A percentile compares a stretch with the other conserved stretches of the same genome.
phyloP scores from a whole-genome alignment of 2,888 invertebrate species.

The Calameuta idolon region DNA sequence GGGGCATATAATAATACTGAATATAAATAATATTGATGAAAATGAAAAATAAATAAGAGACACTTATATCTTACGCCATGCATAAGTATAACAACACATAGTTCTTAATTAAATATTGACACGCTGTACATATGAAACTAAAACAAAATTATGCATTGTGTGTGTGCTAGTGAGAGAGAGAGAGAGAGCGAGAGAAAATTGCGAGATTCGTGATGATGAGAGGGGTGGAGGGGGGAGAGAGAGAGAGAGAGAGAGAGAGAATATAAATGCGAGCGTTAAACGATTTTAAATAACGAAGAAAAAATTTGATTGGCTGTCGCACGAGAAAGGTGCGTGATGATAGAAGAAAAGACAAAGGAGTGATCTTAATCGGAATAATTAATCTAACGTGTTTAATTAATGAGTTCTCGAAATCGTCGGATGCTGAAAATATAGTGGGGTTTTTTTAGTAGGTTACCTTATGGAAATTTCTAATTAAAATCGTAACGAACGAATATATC shows the following conservation, averaged over 20 bases:
- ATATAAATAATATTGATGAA: conserved; percentile 6
- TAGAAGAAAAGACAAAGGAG: background rate
- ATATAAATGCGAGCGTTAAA: conserved; percentile 15
- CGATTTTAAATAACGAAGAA: conserved; percentile 14
- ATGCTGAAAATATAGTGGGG: conserved; percentile 24
- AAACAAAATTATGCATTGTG: background rate
- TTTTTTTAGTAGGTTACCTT: conserved; percentile 3
- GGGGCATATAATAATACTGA: background rate
- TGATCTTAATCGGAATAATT: background rate
- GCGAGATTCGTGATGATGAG: conserved; percentile 2
- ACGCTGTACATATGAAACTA: conserved; percentile 21
- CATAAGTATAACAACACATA: conserved; percentile 17
- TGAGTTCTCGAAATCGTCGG: conserved; percentile 8
- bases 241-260: conserved; percentile 12
- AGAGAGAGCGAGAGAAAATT: conserved; percentile 12
- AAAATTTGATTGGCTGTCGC: conserved; percentile 19
- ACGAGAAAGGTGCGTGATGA: background rate
- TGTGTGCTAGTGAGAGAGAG: conserved; percentile 9
- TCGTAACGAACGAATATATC: background rate
- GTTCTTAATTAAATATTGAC: conserved; percentile 14
- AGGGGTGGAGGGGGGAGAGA: conserved; percentile 1
- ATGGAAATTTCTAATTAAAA: background rate
- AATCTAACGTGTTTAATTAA: background rate
- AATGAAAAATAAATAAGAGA: background rate
- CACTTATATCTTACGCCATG: conserved; percentile 13